phyloP scores from a whole-genome alignment of 2,113 vertebrate species.

The Camelus bactrianus region DNA sequence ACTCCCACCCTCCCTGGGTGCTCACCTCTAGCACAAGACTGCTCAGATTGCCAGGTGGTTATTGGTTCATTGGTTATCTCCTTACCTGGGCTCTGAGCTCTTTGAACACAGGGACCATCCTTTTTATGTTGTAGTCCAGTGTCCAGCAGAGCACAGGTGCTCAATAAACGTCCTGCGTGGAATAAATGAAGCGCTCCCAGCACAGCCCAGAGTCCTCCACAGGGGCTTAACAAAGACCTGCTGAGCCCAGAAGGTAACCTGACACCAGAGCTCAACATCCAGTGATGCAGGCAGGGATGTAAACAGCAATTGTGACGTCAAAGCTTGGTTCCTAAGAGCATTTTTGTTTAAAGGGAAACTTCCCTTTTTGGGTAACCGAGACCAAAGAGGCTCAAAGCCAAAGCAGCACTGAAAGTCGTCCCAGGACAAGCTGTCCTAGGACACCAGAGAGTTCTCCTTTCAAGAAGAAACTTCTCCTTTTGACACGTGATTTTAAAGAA shows the following conservation, averaged over 20 bases:
- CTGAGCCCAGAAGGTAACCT: background rate
- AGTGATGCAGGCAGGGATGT: background rate
- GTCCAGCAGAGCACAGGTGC: background rate
- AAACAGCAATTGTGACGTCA: background rate
- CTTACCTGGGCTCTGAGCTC: background rate
- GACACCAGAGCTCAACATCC: background rate
- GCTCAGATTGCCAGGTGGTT: accelerated
- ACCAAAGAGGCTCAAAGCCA: background rate
- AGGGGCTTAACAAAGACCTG: background rate
- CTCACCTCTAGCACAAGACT: background rate
- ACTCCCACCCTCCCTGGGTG: background rate
- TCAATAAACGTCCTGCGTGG: background rate
- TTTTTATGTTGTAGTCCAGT: background rate
- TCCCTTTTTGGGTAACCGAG: background rate
- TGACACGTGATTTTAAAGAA: background rate
- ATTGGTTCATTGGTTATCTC: accelerated
- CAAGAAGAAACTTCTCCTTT: background rate
- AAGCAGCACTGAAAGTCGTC: background rate
- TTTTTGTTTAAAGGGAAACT: background rate
- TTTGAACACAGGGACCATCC: background rate
- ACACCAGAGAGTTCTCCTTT: background rate
- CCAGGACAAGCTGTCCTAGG: background rate
- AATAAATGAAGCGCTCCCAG: background rate
- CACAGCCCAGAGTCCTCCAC: background rate
- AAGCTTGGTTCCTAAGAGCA: background rate